A percentile compares a stretch with the other conserved stretches of the same genome.
These are phyloP conservation scores for Aromia moschata DNA, from an alignment of 2,888 invertebrate species.

Conservation along the genomic window DNA sequence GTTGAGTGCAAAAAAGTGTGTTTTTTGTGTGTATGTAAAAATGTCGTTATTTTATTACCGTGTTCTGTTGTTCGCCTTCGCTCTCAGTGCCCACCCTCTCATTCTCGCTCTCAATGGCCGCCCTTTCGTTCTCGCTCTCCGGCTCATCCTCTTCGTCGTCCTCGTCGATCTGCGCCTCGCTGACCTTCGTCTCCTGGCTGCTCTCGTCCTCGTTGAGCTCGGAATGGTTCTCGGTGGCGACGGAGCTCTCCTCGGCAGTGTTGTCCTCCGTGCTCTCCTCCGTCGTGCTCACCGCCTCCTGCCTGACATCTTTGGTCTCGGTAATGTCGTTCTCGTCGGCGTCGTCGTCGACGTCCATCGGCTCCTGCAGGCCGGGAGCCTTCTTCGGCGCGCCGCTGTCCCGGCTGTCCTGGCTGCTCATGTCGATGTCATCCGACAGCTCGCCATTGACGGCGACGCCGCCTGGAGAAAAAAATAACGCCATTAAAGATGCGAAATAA, in stretches of 20 bases:
- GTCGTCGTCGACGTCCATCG: conserved; percentile 54
- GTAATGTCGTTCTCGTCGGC: conserved; percentile 40
- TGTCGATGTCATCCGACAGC: conserved; percentile 49
- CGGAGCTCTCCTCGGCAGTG: conserved; percentile 28
- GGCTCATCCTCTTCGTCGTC: conserved; percentile 27
- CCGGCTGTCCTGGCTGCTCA: conserved; percentile 47
- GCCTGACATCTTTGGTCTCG: conserved; percentile 22
- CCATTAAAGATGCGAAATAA: too few species aligned
- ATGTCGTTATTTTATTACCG: too few species aligned
- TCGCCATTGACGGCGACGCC: conserved; percentile 56
- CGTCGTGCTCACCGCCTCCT: conserved; percentile 15
- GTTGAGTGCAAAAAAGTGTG: too few species aligned
- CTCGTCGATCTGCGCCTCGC: conserved; percentile 27
- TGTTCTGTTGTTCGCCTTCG: conserved; percentile 37
- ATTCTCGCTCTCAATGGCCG: too few species aligned
- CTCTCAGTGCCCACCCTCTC: too few species aligned
- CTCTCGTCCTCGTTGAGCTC: conserved; percentile 38
- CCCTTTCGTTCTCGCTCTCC: too few species aligned
- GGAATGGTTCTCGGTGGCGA: conserved; percentile 26
- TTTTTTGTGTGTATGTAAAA: too few species aligned
- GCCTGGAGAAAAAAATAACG: conserved; percentile 46
- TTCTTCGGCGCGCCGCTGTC: conserved; percentile 44
- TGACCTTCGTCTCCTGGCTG: conserved; percentile 41
- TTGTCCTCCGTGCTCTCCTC: conserved; percentile 27
- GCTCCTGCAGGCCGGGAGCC: conserved; percentile 35